Percentiles rank a stretch among this genome's conserved stretches.
These are phyloP conservation scores for Fundulus diaphanus DNA, from an alignment of 2,797 vertebrate genomes.

Conservation along the genomic window DNA sequence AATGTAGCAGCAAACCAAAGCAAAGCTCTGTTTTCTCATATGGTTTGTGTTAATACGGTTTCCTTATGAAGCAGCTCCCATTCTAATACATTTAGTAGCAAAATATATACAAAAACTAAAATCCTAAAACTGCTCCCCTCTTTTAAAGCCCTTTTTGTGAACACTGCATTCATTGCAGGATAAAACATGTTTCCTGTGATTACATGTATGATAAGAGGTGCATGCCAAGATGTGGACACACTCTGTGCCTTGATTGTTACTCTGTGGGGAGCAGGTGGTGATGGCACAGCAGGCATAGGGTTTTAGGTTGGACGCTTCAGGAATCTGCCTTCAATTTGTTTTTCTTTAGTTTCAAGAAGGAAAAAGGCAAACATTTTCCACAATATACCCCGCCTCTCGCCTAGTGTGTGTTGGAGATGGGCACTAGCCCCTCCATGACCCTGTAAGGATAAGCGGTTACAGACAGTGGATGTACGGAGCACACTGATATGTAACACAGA, in stretches of 20 bases:
- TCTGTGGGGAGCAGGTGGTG: not conserved
- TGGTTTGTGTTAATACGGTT: no score
- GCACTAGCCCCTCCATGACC: no score
- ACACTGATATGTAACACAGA: not conserved
- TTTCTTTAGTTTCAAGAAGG: not conserved
- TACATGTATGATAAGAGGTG: not conserved
- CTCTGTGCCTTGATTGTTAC: not conserved
- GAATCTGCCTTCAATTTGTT: not conserved
- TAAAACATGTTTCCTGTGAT: not conserved
- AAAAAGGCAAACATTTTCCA: not conserved
- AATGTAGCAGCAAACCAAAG: no score
- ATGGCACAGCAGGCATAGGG: not conserved
- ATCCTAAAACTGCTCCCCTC: not conserved
- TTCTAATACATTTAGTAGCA: no score
- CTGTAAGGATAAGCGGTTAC: no score
- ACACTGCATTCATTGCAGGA: not conserved
- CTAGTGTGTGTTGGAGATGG: no score
- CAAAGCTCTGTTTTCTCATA: no score
- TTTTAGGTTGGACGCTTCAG: not conserved
- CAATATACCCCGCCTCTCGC: no score
- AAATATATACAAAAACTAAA: not conserved
- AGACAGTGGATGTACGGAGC: no score
- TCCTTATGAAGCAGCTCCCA: no score
- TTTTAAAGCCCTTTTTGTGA: not conserved
- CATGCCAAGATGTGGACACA: not conserved